phyloP scores from a whole-genome alignment of 2,888 invertebrate genomes.

The Thereva unica region DNA sequence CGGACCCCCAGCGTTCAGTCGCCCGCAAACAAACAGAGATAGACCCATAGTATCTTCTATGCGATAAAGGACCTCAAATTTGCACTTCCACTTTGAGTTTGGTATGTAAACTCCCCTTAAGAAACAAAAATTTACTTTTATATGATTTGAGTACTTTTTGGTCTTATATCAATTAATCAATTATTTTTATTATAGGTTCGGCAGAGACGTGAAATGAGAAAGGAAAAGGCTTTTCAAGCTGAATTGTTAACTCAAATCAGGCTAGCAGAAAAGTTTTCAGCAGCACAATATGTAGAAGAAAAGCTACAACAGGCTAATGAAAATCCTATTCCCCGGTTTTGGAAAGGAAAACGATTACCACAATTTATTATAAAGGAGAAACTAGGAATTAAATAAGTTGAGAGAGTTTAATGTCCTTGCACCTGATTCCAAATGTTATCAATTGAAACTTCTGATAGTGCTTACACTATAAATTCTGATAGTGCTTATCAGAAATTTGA shows the following conservation, averaged over 20 bases:
- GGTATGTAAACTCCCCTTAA: no score
- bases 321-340: slow-evolving; percentile 62
- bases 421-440: no score
- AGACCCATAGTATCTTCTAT: no score
- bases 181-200: slow-evolving; percentile 59
- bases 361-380: slow-evolving; percentile 70
- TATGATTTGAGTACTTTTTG: background rate
- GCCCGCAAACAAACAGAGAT: no score
- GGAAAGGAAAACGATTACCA: slow-evolving; percentile 68
- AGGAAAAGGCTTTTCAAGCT: slow-evolving; percentile 79
- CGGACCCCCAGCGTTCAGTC: no score
- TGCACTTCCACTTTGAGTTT: no score
- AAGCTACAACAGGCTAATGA: slow-evolving; percentile 67
- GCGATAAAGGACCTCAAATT: no score
- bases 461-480: background rate
- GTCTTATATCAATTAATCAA: slow-evolving; percentile 22
- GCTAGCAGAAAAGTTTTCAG: slow-evolving; percentile 75
- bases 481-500: background rate
- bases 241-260: slow-evolving; percentile 70
- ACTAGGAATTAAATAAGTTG: slow-evolving; percentile 63
- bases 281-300: slow-evolving; percentile 70
- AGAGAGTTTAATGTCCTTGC: slow-evolving; percentile 38
- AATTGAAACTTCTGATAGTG: no score
- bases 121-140: no score
- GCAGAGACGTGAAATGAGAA: slow-evolving; percentile 70